phyloP scores from a whole-genome alignment of 2,888 invertebrate genomes.

The Eristalinus sepulchralis region DNA sequence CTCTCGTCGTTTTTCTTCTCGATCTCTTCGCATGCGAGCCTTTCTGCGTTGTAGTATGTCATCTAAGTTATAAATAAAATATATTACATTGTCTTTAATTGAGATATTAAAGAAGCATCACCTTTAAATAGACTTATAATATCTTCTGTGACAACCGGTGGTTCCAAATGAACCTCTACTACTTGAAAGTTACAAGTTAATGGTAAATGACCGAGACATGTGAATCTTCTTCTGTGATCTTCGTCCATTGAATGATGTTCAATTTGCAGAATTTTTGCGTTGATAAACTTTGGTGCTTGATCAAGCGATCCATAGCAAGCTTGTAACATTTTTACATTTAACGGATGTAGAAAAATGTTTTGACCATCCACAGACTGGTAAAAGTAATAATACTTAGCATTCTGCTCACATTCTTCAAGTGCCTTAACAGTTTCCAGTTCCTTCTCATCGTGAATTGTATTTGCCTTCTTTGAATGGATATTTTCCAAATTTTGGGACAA shows the following conservation, averaged over 20 bases:
- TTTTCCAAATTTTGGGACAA: slow-evolving; percentile 2
- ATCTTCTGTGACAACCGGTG: slow-evolving; percentile 86
- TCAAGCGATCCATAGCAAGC: slow-evolving; percentile 92
- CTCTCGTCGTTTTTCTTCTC: slow-evolving; percentile 91
- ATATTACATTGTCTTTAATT: background rate
- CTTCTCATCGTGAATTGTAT: background rate
- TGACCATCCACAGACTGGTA: slow-evolving; percentile 93
- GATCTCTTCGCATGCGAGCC: slow-evolving; percentile 86
- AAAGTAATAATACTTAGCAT: slow-evolving; percentile 76
- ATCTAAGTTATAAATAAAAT: slow-evolving; percentile 81
- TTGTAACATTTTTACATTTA: slow-evolving; percentile 94
- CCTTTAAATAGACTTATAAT: slow-evolving; percentile 87
- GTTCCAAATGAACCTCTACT: slow-evolving; percentile 91
- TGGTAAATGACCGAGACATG: slow-evolving; percentile 93
- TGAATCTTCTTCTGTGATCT: slow-evolving; percentile 88
- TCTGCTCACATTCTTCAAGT: slow-evolving; percentile 27
- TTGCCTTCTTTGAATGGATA: background rate
- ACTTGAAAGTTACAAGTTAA: slow-evolving; percentile 94
- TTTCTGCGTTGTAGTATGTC: slow-evolving; percentile 88
- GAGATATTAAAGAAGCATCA: slow-evolving; percentile 75
- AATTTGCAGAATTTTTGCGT: slow-evolving; percentile 91
- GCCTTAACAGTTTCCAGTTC: slow-evolving; percentile 82
- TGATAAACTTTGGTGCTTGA: slow-evolving; percentile 87
- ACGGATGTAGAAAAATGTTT: slow-evolving; percentile 93
- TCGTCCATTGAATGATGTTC: slow-evolving; percentile 93